Evolutionary conservation across 2,113 vertebrate genomes (phyloP), one percentile per base, ranked within the genome.

Genomic region (Dasyprocta punctata): DNA sequence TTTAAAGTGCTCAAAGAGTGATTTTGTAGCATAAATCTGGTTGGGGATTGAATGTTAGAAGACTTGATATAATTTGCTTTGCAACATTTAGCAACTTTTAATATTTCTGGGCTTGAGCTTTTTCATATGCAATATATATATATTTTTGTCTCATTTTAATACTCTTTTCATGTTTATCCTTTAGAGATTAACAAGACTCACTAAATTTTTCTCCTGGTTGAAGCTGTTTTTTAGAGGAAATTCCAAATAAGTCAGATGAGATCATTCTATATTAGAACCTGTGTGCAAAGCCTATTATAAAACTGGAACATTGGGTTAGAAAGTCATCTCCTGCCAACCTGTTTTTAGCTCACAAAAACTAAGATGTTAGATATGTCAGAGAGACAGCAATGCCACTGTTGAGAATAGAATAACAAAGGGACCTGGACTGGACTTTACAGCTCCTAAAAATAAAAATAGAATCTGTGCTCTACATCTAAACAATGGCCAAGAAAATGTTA

Each of bases 61-160:
- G 60, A 90, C 24, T 61, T 96, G 30, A 65, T 96, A 75, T 75
- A 63, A 86, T 94, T 86, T 96, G n/a, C 75, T 87, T 33, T 92
- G 60, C 38, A 65, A 83, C n/a, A 95, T 87, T 96, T 87, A 95
- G 86, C 41, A 90, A 93, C 82, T 81, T 89, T 77, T 96, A 26
- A 30, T 83, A 90, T 90, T 78, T 90, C 44, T 87, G 77, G n/a
- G n/a, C 22, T 86, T 86, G 36, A 86, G 54, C 1, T 92, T 89
- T 88, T 94, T 94, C 56, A 92, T 82, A 96, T 86, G 67, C 87
- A 96, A 90, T 95, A 52, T 26, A 52, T 4, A 63, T 78, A 13
- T 65, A 73, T 80, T 88, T 92, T 91, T 83, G 20, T 85, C 63
- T 93, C 28, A 96, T 91, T 93, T 97, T 93, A 95, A 96, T 73